phyloP scores from a whole-genome alignment of 2,113 vertebrate species.

The Salvelinus namaycush region DNA sequence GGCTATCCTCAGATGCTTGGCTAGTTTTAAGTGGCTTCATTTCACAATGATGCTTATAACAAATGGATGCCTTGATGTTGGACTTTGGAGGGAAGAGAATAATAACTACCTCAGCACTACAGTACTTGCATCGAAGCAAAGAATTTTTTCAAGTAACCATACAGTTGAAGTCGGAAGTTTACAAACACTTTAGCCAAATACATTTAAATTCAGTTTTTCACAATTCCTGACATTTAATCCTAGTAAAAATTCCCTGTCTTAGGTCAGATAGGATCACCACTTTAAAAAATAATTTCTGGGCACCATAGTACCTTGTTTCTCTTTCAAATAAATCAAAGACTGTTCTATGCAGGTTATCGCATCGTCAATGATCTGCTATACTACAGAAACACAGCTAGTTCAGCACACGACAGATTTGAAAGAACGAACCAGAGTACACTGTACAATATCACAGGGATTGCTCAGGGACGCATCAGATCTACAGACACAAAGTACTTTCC shows the following conservation, averaged over 20 bases:
- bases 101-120: conserved; percentile 12
- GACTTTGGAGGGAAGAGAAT: conserved; percentile 26
- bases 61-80: conserved; percentile 23
- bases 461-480: conserved; percentile 62
- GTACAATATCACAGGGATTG: conserved; percentile 61
- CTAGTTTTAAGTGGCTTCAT: conserved; percentile 36
- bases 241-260: too few relatives aligned
- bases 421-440: conserved; percentile 65
- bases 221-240: too few relatives aligned
- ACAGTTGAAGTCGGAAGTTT: too few relatives aligned
- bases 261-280: too few relatives aligned
- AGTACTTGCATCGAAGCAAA: conserved; percentile 8
- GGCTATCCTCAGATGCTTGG: conserved; percentile 37
- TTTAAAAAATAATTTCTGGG: conserved; percentile 56
- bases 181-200: too few relatives aligned
- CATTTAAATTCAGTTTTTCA: too few relatives aligned
- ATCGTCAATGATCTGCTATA: conserved; percentile 51
- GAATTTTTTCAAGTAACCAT: conserved; percentile 10
- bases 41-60: conserved; percentile 39
- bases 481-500: conserved; percentile 76
- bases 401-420: conserved; percentile 30
- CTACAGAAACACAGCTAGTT: conserved; percentile 48
- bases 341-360: conserved; percentile 26
- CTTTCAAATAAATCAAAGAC: conserved; percentile 64
- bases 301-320: conserved; percentile 65